These are phyloP conservation scores for Scomber colias DNA, from an alignment of 2,113 vertebrate genomes.

Conservation along the genomic window DNA sequence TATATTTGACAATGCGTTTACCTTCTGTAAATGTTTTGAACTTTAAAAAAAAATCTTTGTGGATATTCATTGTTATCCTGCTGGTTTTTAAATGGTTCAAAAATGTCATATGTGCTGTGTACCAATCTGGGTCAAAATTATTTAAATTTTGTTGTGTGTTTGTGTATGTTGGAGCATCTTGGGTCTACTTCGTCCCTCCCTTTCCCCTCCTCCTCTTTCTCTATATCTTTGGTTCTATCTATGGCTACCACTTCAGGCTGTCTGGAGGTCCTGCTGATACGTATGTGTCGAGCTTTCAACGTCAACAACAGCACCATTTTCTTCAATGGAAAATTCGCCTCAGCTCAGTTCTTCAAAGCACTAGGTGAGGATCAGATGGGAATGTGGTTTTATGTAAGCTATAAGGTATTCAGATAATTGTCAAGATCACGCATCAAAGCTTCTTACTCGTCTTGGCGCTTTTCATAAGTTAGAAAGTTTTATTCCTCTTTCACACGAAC, in stretches of 20 bases:
- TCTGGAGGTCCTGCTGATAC: conserved; percentile 92
- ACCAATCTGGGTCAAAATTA: conserved; percentile 72
- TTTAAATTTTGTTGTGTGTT: conserved; percentile 67
- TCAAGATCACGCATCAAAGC: background rate
- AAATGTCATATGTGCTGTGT: conserved; percentile 56
- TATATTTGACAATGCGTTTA: conserved; percentile 52
- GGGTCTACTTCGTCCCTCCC: conserved; percentile 18
- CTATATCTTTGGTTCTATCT: conserved; percentile 65
- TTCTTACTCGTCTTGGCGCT: background rate
- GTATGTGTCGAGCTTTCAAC: conserved; percentile 92
- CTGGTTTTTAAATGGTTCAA: conserved; percentile 62
- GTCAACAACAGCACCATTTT: conserved; percentile 90
- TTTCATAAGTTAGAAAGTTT: background rate
- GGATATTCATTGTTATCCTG: conserved; percentile 35
- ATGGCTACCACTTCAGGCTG: conserved; percentile 85
- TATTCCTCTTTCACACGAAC: background rate
- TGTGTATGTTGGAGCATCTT: conserved; percentile 75
- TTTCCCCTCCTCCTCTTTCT: conserved; percentile 24
- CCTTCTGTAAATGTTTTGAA: conserved; percentile 59
- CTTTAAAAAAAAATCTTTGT: conserved; percentile 35
- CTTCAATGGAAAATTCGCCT: conserved; percentile 91
- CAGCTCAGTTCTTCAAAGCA: conserved; percentile 90
- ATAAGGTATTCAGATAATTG: conserved; percentile 5
- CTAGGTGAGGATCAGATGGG: conserved; percentile 85
- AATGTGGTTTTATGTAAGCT: background rate